phyloP scores from a whole-genome alignment of 2,113 vertebrate species.

The Anarrhichthys ocellatus region DNA sequence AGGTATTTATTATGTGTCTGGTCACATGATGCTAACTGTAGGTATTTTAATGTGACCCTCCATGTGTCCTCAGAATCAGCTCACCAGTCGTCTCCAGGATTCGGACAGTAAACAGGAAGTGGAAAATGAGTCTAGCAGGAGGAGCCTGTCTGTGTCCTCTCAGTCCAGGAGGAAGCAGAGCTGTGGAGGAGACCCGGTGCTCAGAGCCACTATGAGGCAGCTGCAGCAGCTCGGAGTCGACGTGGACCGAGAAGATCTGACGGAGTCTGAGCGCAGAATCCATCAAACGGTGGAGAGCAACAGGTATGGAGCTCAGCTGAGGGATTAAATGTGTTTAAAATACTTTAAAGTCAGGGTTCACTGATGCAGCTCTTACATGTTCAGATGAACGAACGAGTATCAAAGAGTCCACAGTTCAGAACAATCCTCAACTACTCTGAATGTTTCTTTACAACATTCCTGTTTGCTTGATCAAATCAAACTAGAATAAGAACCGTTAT shows the following conservation, averaged over 20 bases:
- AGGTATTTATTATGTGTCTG: too few species aligned
- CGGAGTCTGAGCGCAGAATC: conserved; percentile 64
- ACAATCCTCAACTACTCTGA: too few species aligned
- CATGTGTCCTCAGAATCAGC: conserved; percentile 84
- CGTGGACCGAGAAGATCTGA: conserved; percentile 68
- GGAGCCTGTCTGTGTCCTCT: conserved; percentile 25
- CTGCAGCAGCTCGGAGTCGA: conserved; percentile 90
- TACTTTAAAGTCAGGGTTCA: too few species aligned
- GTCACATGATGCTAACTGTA: not conserved
- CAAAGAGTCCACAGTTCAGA: too few species aligned
- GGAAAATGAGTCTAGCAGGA: conserved; percentile 56
- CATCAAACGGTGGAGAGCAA: conserved; percentile 85
- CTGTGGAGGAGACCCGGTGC: conserved; percentile 80
- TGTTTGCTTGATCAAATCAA: too few species aligned
- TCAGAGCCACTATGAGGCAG: conserved; percentile 89
- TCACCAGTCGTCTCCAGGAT: conserved; percentile 87
- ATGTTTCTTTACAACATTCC: too few species aligned
- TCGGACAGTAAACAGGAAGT: conserved; percentile 69
- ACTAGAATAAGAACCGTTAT: too few species aligned
- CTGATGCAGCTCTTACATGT: too few species aligned
- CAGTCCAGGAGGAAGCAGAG: conserved; percentile 50
- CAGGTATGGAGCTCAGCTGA: conserved; percentile 81
- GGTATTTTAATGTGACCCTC: not conserved
- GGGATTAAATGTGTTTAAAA: too few species aligned
- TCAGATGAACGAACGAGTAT: too few species aligned